These are phyloP conservation scores for Trichogramma dendrolimi DNA, from an alignment of 2,888 invertebrate genomes.

Conservation along the genomic window DNA sequence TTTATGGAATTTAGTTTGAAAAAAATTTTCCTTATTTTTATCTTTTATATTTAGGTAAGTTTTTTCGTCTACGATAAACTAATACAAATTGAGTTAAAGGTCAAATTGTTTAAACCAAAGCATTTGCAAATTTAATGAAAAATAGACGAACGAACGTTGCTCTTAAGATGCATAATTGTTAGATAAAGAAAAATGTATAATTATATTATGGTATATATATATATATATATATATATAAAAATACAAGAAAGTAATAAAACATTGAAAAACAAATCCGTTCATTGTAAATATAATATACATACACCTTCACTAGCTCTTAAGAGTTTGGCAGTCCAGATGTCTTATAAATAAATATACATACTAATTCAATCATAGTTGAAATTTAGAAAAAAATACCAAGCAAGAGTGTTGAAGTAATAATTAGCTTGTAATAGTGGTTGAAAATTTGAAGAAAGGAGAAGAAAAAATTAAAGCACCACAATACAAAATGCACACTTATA, in stretches of 20 bases:
- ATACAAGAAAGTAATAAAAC: slow-evolving; percentile 10
- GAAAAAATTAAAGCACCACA: not conserved
- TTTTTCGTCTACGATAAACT: slow-evolving; percentile 8
- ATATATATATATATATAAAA: slow-evolving; percentile 13
- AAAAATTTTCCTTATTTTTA: not conserved
- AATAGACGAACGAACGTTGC: slow-evolving; percentile 2
- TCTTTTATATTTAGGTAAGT: slow-evolving; percentile 1
- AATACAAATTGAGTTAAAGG: not conserved
- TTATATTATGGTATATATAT: slow-evolving; percentile 8
- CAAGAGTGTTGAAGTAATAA: slow-evolving; percentile 16
- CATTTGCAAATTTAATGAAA: not conserved
- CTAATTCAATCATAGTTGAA: not conserved
- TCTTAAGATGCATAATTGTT: slow-evolving; percentile 16
- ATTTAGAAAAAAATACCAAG: slow-evolving; percentile 1
- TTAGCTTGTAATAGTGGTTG: slow-evolving; percentile 13
- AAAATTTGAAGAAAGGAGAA: slow-evolving; percentile 15
- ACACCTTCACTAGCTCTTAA: too few species aligned
- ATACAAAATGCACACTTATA: not conserved
- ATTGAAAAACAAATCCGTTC: not conserved
- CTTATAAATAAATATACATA: slow-evolving; percentile 3
- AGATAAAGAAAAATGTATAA: slow-evolving; percentile 8
- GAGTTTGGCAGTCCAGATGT: not conserved
- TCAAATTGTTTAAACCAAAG: not conserved
- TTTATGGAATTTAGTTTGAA: slow-evolving; percentile 16
- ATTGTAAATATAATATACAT: too few species aligned